Evolutionary conservation across 2,113 vertebrate species (phyloP), one percentile per base, ranked within the genome.

Genomic region (Nestor notabilis): DNA sequence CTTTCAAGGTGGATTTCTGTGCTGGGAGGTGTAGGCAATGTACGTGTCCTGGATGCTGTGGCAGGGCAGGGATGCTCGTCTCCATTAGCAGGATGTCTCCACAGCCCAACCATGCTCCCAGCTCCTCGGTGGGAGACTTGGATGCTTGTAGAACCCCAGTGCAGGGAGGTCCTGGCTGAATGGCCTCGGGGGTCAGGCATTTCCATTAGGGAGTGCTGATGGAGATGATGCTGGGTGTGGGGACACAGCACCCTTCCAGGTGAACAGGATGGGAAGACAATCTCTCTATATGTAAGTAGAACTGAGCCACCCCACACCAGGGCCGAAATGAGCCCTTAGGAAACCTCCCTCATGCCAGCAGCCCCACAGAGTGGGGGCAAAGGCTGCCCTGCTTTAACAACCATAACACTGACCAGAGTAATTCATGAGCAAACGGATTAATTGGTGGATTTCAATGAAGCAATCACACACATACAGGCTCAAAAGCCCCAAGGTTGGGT

Each of bases 11-110:
- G 58, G 52, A 76, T 72, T 90, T 85, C 65, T 10, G 2, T 2
- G 5, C 56, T 56, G 52, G 50, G 47, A 87, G 58, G 46, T 61
- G 65, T 58, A 76, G 72, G 39, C 56, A 37, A 25, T 0, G 7
- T 17, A 27, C 0, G 0, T 2, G 2, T 43, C 29, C 77, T 4
- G 0, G 47, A 15, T 24, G 39, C 64, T 53, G 50, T 10, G 47
- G 37, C 37, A 58, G 50, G 50, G n/a, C 66, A 79, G 46, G 24
- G 53, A 21, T 35, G 58, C 41, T 53, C 79, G 78, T 37, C 50
- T 88, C 25, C 44, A 69, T 35, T 5, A 71, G 31, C 8, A 25
- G 39, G 17, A 2, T 9, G 12, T 41, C 64, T 63, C 65, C 5
- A 4, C 1, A 0, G 66, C 50, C 79, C 50, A 5, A 1, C 43